Evolutionary conservation across 2,797 vertebrate species (phyloP), one percentile per base, ranked within the genome.

Genomic region (Gymnothorax javanicus): DNA sequence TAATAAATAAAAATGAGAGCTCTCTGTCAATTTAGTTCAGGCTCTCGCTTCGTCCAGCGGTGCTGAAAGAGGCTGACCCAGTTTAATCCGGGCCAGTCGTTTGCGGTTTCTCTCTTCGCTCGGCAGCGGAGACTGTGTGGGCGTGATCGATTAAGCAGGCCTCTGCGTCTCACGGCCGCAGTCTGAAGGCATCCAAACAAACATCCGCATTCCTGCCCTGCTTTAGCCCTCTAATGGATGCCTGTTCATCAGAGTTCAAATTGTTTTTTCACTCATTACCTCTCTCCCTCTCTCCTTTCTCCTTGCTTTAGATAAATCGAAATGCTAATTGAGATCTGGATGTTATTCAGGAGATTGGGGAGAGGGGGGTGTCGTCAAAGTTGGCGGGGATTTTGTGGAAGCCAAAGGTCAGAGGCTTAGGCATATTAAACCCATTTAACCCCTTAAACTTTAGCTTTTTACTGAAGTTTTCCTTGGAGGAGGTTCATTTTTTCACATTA

Each of bases 401-500:
- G 96, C 96, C 95, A 97, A 91, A 95, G 96, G 95, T 96, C 94
- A 15, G 0, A 25, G 91, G 94, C 96, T 97, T 96, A 95, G 85
- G 94, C 93, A 95, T 93, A 94, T 96, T 64, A 20, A 64, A 7
- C 17, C 62, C 59, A 12, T 60, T 60, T 60, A 13, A 11, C 11
- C 12, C 17, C n/a, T n/a, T n/a, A n/a, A n/a, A n/a, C n/a, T n/a
- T n/a, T n/a, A n/a, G n/a, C n/a, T n/a, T n/a, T n/a, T n/a, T n/a
- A n/a, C n/a, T n/a, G n/a, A n/a, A n/a, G n/a, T n/a, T n/a, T n/a
- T n/a, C n/a, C n/a, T n/a, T n/a, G n/a, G n/a, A n/a, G n/a, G n/a
- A n/a, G n/a, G n/a, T n/a, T n/a, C n/a, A n/a, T n/a, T n/a, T n/a
- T n/a, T n/a, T n/a, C n/a, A n/a, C n/a, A n/a, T n/a, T n/a, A n/a